A percentile compares a stretch with the other conserved stretches of the same genome.
phyloP scores from a whole-genome alignment of 2,113 vertebrate species.

The Sinocyclocheilus anophthalmus region DNA sequence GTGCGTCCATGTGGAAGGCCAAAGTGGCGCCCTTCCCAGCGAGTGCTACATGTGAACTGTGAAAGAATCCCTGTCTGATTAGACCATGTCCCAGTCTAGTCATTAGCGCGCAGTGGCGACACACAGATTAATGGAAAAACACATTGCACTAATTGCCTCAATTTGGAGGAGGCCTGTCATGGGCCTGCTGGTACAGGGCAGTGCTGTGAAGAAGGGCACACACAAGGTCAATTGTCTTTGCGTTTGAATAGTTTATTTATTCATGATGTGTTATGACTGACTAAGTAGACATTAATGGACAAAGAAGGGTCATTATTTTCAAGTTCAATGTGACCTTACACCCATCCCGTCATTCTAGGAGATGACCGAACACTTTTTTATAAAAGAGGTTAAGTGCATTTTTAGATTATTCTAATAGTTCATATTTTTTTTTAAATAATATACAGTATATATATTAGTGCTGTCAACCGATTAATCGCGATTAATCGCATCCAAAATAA shows the following conservation, averaged over 20 bases:
- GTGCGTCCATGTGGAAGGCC: not conserved
- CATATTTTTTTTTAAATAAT: not conserved
- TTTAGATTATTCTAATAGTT: not conserved
- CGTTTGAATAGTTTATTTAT: conserved; percentile 68
- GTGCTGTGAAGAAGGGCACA: conserved; percentile 69
- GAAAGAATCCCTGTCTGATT: conserved; percentile 49
- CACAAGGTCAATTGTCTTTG: conserved; percentile 70
- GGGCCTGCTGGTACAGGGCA: conserved; percentile 55
- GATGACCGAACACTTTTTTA: not conserved
- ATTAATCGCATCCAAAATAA: too few relatives aligned
- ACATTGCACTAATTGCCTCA: conserved; percentile 61
- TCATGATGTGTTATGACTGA: conserved; percentile 63
- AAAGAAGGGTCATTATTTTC: conserved; percentile 72
- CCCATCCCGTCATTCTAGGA: conserved; percentile 52
- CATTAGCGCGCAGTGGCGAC: conserved; percentile 66
- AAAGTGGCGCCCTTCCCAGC: conserved; percentile 31
- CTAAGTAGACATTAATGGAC: conserved; percentile 65
- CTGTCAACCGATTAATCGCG: too few relatives aligned
- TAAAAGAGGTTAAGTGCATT: not conserved
- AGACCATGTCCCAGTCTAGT: conserved; percentile 53
- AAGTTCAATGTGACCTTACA: conserved; percentile 59
- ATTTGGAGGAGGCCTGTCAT: conserved; percentile 61
- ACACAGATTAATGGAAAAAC: conserved; percentile 49
- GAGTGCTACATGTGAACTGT: conserved; percentile 43
- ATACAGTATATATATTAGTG: too few relatives aligned